Percentiles rank a stretch among this genome's conserved stretches.
These are phyloP conservation scores for Alces alces DNA, from an alignment of 2,113 vertebrate genomes.

Conservation along the genomic window DNA sequence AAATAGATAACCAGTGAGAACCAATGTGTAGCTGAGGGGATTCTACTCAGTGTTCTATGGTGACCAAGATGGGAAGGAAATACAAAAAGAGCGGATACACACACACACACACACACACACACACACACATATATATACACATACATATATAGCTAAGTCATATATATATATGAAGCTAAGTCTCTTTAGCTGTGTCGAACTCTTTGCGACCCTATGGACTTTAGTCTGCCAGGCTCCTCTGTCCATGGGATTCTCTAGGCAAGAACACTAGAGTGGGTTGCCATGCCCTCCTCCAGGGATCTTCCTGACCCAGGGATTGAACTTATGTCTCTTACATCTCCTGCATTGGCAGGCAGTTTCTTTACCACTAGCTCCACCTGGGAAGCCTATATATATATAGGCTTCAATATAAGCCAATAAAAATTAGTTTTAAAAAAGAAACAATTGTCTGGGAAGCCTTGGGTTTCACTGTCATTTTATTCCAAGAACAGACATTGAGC, in stretches of 20 bases:
- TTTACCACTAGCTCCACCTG: not conserved
- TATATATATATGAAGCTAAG: not conserved
- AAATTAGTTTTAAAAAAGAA: not conserved
- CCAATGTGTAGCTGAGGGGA: not conserved
- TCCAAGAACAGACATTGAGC: not conserved
- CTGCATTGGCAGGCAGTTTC: not conserved
- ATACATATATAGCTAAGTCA: not conserved
- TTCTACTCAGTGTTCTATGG: not conserved
- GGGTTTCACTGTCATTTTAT: not conserved
- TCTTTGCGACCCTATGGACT: not conserved
- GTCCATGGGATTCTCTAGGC: not conserved
- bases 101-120: not conserved
- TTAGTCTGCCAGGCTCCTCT: not conserved
- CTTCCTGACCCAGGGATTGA: not conserved
- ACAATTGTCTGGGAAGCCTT: not conserved
- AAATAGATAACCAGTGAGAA: not conserved
- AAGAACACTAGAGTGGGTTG: not conserved
- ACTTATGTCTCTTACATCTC: not conserved
- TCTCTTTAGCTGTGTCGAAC: fast-evolving
- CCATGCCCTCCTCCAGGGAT: not conserved
- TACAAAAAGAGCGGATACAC: not conserved
- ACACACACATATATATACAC: fast-evolving
- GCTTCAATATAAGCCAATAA: not conserved
- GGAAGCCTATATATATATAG: not conserved
- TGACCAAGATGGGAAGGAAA: not conserved